Conservation (phyloP, 2,113 vertebrate species). For the Actenoides lindsayi region DNA sequence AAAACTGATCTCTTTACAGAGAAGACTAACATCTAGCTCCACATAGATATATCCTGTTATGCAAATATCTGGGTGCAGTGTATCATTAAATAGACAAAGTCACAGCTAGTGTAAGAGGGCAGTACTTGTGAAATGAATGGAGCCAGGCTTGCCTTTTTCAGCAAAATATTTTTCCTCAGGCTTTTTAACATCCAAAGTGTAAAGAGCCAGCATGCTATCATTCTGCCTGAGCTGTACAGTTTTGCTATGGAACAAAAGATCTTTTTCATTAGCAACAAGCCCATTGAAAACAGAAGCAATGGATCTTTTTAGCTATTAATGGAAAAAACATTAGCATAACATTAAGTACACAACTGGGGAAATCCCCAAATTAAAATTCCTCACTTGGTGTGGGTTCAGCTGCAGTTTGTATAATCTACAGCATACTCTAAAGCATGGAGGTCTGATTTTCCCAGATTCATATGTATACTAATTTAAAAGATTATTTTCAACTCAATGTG, state of each 20-base stretch:
- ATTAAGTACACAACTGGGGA: slow-evolving; percentile 15
- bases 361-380: slow-evolving; percentile 38
- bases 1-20: neutral
- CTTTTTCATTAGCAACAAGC: slow-evolving; percentile 17
- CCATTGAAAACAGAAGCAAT: slow-evolving; percentile 3
- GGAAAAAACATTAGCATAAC: slow-evolving; percentile 27
- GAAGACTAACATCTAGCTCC: neutral
- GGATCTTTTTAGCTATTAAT: slow-evolving; percentile 30
- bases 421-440: neutral
- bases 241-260: slow-evolving; percentile 39
- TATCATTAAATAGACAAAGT: slow-evolving; percentile 42
- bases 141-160: slow-evolving; percentile 28
- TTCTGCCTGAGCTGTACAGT: slow-evolving; percentile 34
- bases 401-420: neutral
- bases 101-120: slow-evolving; percentile 17
- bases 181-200: neutral
- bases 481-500: neutral
- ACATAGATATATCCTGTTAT: neutral
- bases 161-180: slow-evolving; percentile 50
- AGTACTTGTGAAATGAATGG: slow-evolving; percentile 25
- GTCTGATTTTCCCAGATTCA: neutral
- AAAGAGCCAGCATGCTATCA: slow-evolving; percentile 12
- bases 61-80: slow-evolving; percentile 3
- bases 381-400: neutral
- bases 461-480: neutral